Base-by-base conservation (phyloP, 2,113 vertebrate species). In the Oenanthe oenanthe region DNA sequence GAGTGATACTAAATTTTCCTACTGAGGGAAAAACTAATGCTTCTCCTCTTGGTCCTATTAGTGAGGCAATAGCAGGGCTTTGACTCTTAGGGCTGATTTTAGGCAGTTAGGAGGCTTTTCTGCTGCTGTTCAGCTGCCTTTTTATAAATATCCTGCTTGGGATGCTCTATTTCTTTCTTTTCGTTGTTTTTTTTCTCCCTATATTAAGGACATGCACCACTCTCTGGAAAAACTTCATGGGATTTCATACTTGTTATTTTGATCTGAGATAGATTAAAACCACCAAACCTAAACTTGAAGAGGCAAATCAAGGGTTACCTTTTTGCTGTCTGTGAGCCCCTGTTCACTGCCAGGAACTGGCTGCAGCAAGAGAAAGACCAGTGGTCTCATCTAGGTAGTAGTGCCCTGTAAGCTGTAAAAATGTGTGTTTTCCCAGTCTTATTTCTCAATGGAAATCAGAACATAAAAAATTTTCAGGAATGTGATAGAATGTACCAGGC, bases 101-200 rank as follows among this genome's bases (percentile, higher is more conserved):
- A 31, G 32, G 48, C 50, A 72, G 21, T 19, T 54, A 31, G 4
- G 12, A 38, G 36, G 32, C 5, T 58, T 45, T 68, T 45, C 21
- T 79, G 26, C 45, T 80, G 14, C 21, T 26, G 4, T 56, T 74
- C 10, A 10, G 3, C 5, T 73, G 50, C 7, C 9, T 67, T 22
- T 63, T 71, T 60, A 11, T 34, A 28, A 34, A 26, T 3, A 6
- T 63, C 47, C 17, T 25, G 28, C 17, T 13, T 47, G 7, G 12
- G 15, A 58, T 71, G 24, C 16, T 66, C 24, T 36, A 17, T 45
- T 65, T 60, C 4, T 19, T 53, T 43, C 5, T 19, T 8, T 16
- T 51, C 6, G 1, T 22, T 1, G 0, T 38, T 28, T 15, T 28
- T 28, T 29, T 18, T 6, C 3, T 24, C 13, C 4, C 31, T 8